A percentile compares a stretch with the other conserved stretches of the same genome.
phyloP scores from a whole-genome alignment of 2,888 invertebrate species.

The Iselma pallidipennis region DNA sequence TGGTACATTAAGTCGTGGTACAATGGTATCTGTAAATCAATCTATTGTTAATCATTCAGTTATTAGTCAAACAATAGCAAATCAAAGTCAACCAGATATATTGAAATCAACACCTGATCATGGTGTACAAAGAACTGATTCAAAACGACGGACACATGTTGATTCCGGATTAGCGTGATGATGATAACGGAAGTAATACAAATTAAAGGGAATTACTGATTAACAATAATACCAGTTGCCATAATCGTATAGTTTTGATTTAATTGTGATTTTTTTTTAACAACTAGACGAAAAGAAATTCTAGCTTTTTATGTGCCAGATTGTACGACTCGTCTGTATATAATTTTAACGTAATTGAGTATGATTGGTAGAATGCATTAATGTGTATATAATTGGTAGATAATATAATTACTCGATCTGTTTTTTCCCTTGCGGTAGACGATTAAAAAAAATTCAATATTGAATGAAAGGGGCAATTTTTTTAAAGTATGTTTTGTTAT shows the following conservation, averaged over 20 bases:
- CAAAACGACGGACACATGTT: conserved; percentile 57
- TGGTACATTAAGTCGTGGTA: conserved; percentile 69
- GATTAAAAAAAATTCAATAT: not conserved
- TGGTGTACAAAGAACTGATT: conserved; percentile 57
- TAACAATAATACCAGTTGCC: not conserved
- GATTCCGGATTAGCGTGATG: conserved; percentile 58
- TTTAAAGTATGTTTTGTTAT: not conserved
- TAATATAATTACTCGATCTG: not conserved
- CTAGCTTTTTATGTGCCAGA: conserved; percentile 18
- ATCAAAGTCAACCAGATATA: conserved; percentile 73
- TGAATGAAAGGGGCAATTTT: not conserved
- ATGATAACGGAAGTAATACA: not conserved
- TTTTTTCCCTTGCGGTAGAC: not conserved
- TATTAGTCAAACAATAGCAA: conserved; percentile 50
- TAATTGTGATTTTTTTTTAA: conserved; percentile 12
- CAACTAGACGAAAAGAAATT: not conserved
- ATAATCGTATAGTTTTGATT: conserved; percentile 1
- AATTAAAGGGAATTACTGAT: not conserved
- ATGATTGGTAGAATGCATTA: not conserved
- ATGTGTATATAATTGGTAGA: not conserved
- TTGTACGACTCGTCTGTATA: not conserved
- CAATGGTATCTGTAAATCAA: conserved; percentile 55
- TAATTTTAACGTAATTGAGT: not conserved
- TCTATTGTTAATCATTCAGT: conserved; percentile 53
- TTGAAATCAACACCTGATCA: conserved; percentile 87